A percentile compares a stretch with the other conserved stretches of the same genome.
These are phyloP conservation scores for Eclectus roratus DNA, from an alignment of 2,113 vertebrate species.

Conservation along the genomic window DNA sequence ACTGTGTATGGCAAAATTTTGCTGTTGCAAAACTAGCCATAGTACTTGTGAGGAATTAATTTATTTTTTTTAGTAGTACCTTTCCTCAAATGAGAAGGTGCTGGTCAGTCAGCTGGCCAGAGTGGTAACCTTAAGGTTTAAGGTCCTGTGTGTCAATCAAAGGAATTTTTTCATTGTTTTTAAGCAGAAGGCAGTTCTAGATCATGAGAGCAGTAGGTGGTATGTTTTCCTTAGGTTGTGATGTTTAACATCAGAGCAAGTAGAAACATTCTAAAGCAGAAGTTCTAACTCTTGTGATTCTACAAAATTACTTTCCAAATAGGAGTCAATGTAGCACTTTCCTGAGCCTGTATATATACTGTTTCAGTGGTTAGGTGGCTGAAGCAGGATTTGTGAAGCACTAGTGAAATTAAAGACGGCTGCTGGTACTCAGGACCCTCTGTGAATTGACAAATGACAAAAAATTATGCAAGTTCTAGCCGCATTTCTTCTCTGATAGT, in stretches of 20 bases:
- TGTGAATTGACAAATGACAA: not conserved
- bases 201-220: not conserved
- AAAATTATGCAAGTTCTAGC: constrained; percentile 3
- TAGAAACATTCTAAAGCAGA: not conserved
- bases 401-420: not conserved
- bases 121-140: not conserved
- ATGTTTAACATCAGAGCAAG: not conserved
- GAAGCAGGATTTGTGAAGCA: not conserved
- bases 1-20: not conserved
- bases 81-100: not conserved
- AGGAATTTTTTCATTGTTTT: not conserved
- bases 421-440: not conserved
- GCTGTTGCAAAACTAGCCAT: not conserved
- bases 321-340: not conserved
- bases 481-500: not conserved
- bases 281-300: not conserved
- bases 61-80: not conserved
- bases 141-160: not conserved
- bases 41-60: not conserved
- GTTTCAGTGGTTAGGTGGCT: not conserved
- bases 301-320: not conserved
- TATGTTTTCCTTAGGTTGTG: not conserved
- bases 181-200: not conserved
- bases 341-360: not conserved
- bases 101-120: not conserved